phyloP scores from a whole-genome alignment of 2,888 invertebrate genomes.

The Heteromurus nitidus region DNA sequence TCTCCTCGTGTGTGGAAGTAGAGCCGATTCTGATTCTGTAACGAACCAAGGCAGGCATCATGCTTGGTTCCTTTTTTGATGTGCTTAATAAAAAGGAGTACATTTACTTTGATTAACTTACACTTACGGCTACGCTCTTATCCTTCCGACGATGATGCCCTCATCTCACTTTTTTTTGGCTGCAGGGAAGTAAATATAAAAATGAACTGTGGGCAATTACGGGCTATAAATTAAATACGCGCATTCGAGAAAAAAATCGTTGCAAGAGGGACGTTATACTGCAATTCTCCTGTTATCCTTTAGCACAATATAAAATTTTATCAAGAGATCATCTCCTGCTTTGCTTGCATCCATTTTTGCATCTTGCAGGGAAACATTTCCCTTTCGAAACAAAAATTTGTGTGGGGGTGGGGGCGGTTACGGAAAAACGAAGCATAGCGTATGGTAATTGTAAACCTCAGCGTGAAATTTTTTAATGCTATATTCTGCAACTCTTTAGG shows the following conservation, averaged over 20 bases:
- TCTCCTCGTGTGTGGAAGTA: too few relatives aligned
- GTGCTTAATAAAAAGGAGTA: neutral
- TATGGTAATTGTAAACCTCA: slow-evolving; percentile 21
- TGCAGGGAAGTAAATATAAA: slow-evolving; percentile 7
- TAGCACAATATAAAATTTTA: too few relatives aligned
- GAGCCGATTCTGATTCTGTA: slow-evolving; percentile 21
- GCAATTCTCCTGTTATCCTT: too few relatives aligned
- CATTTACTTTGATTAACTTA: too few relatives aligned
- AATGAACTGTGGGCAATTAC: slow-evolving; percentile 7
- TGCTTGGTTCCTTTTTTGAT: slow-evolving; percentile 27
- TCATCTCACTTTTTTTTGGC: neutral
- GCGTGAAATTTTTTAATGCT: slow-evolving; percentile 37
- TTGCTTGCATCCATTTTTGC: neutral
- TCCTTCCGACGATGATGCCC: too few relatives aligned
- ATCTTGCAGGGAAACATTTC: slow-evolving; percentile 5
- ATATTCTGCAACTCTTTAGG: too few relatives aligned
- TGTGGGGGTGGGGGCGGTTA: slow-evolving; percentile 43
- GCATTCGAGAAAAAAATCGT: too few relatives aligned
- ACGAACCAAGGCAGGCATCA: slow-evolving; percentile 14
- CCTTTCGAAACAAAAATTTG: slow-evolving; percentile 43
- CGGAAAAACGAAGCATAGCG: too few relatives aligned
- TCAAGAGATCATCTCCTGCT: too few relatives aligned
- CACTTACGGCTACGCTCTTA: too few relatives aligned
- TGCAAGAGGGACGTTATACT: too few relatives aligned
- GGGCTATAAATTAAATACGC: slow-evolving; percentile 3